Percentiles rank a stretch among this genome's conserved stretches.
phyloP scores from a whole-genome alignment of 2,888 invertebrate genomes.

The Sphinx pinastri region DNA sequence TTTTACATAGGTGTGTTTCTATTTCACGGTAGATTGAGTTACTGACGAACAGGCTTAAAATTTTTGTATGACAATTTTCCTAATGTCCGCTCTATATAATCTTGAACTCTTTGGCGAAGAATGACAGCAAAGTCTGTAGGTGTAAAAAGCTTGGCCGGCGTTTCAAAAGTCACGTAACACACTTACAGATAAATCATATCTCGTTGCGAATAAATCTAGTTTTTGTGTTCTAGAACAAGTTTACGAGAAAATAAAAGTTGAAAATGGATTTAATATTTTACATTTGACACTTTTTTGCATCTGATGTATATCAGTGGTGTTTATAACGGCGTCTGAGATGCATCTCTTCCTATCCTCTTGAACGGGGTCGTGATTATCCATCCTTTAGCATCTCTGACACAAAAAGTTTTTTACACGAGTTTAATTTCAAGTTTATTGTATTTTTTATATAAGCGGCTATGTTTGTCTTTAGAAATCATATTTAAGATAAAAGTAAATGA shows the following conservation, averaged over 20 bases:
- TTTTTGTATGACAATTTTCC: too few species aligned
- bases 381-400: conserved; percentile 1
- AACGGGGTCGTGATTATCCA: conserved; percentile 13
- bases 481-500: not conserved
- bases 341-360: conserved; percentile 11
- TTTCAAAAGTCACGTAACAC: conserved; percentile 20
- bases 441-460: not conserved
- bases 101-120: too few species aligned
- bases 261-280: conserved; percentile 12
- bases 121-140: not conserved
- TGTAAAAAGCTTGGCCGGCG: conserved; percentile 4
- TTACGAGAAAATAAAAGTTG: conserved; percentile 10
- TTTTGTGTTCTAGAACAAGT: conserved; percentile 11
- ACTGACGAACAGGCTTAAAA: too few species aligned
- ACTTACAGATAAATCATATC: conserved; percentile 21
- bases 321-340: conserved; percentile 20
- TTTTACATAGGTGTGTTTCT: too few species aligned
- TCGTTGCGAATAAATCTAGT: conserved; percentile 19
- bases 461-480: not conserved
- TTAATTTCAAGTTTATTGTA: not conserved
- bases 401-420: not conserved
- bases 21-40: too few species aligned
- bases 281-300: conserved; percentile 22
- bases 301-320: conserved; percentile 16
- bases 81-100: too few species aligned